phyloP scores from a whole-genome alignment of 2,113 vertebrate genomes.

The Chamaetylas fuelleborni region DNA sequence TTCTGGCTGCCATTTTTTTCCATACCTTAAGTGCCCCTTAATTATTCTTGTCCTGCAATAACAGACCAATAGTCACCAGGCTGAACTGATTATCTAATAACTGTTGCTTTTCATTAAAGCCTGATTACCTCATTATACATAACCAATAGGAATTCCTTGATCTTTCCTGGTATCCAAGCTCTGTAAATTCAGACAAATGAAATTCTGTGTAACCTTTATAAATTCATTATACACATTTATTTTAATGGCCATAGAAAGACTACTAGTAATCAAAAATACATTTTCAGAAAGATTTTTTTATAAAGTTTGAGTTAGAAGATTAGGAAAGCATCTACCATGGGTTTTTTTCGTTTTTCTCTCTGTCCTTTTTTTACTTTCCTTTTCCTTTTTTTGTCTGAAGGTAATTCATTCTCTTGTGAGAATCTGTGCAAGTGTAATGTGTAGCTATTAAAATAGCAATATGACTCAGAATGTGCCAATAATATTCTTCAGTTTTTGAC shows the following conservation, averaged over 20 bases:
- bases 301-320: not conserved
- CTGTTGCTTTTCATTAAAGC: slow-evolving; percentile 71
- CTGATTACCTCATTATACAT: slow-evolving; percentile 62
- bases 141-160: slow-evolving; percentile 55
- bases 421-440: not conserved
- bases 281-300: not conserved
- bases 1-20: slow-evolving; percentile 67
- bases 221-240: not conserved
- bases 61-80: slow-evolving; percentile 65
- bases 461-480: slow-evolving; percentile 2
- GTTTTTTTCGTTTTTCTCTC: not conserved
- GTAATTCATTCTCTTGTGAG: slow-evolving; percentile 22
- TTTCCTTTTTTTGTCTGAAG: not conserved
- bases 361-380: not conserved
- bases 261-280: not conserved
- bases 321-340: not conserved
- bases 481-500: slow-evolving; percentile 6
- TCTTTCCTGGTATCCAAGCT: slow-evolving; percentile 45
- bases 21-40: slow-evolving; percentile 71
- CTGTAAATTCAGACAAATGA: slow-evolving; percentile 37
- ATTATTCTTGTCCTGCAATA: slow-evolving; percentile 66
- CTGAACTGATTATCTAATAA: slow-evolving; percentile 74
- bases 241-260: slow-evolving; percentile 17
- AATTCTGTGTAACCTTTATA: slow-evolving; percentile 33
- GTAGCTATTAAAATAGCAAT: not conserved